These are phyloP conservation scores for Xanthorhoe designata DNA, from an alignment of 2,888 invertebrate species.

Conservation along the genomic window DNA sequence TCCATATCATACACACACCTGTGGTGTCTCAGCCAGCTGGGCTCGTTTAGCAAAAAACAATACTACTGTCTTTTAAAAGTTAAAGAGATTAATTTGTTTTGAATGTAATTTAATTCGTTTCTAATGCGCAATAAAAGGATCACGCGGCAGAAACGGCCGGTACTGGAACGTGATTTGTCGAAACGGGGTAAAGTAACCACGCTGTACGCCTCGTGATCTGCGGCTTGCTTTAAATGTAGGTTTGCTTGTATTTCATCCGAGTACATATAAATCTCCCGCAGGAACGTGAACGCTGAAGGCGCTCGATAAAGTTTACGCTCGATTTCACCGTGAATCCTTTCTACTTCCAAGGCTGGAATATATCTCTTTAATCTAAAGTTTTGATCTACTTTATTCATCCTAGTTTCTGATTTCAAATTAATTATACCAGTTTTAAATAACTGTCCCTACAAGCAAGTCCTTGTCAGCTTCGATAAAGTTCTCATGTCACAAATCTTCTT, in stretches of 20 bases:
- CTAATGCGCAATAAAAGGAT: slow-evolving; percentile 52
- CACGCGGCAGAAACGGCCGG: slow-evolving; percentile 52
- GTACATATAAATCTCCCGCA: slow-evolving; percentile 40
- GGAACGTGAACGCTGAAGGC: slow-evolving; percentile 43
- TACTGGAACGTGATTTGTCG: slow-evolving; percentile 57
- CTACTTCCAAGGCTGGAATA: slow-evolving; percentile 33
- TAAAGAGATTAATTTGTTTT: background rate
- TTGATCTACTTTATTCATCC: slow-evolving; percentile 8
- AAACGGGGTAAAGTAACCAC: slow-evolving; percentile 58
- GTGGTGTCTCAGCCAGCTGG: background rate
- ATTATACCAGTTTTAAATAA: slow-evolving; percentile 15
- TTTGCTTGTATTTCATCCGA: slow-evolving; percentile 40
- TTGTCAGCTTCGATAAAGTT: slow-evolving; percentile 26
- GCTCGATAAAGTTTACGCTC: slow-evolving; percentile 38
- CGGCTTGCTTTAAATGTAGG: slow-evolving; percentile 49
- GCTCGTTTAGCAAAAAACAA: background rate
- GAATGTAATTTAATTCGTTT: slow-evolving; percentile 44
- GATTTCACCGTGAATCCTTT: slow-evolving; percentile 39
- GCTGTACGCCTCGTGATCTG: slow-evolving; percentile 59
- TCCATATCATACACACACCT: background rate
- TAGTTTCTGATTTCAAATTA: slow-evolving; percentile 14
- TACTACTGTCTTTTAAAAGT: too few relatives aligned
- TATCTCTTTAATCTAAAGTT: slow-evolving; percentile 16
- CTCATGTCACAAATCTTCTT: slow-evolving; percentile 27
- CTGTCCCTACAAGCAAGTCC: slow-evolving; percentile 11